Base-by-base conservation (phyloP, 2,797 vertebrate genomes). In the Carapus acus region DNA sequence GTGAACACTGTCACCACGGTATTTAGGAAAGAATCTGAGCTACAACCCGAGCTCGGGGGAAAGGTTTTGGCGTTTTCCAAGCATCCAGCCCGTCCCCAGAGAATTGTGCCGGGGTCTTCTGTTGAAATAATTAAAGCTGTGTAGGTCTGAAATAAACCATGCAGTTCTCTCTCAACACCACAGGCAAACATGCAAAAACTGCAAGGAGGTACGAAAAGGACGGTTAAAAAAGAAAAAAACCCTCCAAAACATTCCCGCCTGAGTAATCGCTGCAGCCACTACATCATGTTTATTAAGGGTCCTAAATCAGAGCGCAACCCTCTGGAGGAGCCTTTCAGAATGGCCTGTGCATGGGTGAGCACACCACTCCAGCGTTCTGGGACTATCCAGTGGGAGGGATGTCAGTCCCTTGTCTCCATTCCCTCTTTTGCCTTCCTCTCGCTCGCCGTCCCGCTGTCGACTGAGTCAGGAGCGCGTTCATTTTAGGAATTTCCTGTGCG, bases 261-360 rank as follows among this genome's bases (percentile, higher is more conserved):
- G 46, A 68, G 59, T 70, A 83, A 83, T 88, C 54, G n/a, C 66
- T 79, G 73, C 78, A 60, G 78, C 78, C 80, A 73, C 70, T 87
- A 85, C 63, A 87, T 89, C 85, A 88, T 77, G 70, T 88, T 88
- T 87, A 89, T 89, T 87, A 87, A 86, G 62, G 18, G 67, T 72
- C 81, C 78, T 87, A 88, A 89, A 89, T 84, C 83, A 82, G 56
- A 60, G 11, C 56, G 29, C 49, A 77, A 56, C 53, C 47, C 71
- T 74, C 75, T 49, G 27, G 69, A 79, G 65, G 67, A 65, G 60
- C 41, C n/a, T 57, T 71, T 39, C 56, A 74, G 63, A 76, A 73
- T 24, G 61, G 69, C 56, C 72, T n/a, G 45, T 17, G 52, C 63
- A 65, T 72, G 72, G 72, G 58, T 65, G 77, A 84, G 67, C 68